Evolutionary conservation across 2,888 invertebrate genomes (phyloP).

Genomic region (Drosophila barbarae): DNA sequence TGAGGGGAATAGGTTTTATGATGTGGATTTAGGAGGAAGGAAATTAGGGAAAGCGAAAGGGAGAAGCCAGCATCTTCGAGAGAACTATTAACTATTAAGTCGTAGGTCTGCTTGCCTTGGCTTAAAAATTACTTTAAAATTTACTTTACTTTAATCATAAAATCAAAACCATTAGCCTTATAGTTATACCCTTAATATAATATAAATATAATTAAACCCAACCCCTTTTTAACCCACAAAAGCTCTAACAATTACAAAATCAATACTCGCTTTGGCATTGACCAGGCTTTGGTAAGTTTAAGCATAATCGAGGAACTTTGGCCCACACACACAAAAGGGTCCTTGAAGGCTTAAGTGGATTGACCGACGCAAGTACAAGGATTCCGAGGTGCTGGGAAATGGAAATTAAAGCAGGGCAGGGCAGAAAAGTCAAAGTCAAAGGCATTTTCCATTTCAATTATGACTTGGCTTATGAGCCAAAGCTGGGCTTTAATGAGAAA

Average conservation of each 20-base stretch:
- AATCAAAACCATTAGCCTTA: too few species aligned
- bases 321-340: slow-evolving; percentile 5
- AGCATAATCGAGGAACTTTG: slow-evolving; percentile 13
- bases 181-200: neutral
- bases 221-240: neutral
- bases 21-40: neutral
- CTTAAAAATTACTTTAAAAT: neutral
- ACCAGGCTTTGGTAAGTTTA: slow-evolving; percentile 22
- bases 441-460: slow-evolving; percentile 31
- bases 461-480: slow-evolving; percentile 12
- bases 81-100: too few species aligned
- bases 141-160: neutral
- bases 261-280: slow-evolving; percentile 24
- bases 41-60: too few species aligned
- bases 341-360: slow-evolving; percentile 11
- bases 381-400: slow-evolving; percentile 14
- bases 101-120: too few species aligned
- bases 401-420: slow-evolving; percentile 19
- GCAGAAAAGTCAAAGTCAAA: slow-evolving; percentile 11
- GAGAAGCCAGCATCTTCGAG: too few species aligned
- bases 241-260: slow-evolving; percentile 11
- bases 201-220: neutral
- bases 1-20: neutral
- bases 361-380: slow-evolving; percentile 15
- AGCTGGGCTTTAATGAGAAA: slow-evolving; percentile 29